Evolutionary conservation across 2,888 invertebrate genomes (phyloP).

Genomic region (Suillia variegata): DNA sequence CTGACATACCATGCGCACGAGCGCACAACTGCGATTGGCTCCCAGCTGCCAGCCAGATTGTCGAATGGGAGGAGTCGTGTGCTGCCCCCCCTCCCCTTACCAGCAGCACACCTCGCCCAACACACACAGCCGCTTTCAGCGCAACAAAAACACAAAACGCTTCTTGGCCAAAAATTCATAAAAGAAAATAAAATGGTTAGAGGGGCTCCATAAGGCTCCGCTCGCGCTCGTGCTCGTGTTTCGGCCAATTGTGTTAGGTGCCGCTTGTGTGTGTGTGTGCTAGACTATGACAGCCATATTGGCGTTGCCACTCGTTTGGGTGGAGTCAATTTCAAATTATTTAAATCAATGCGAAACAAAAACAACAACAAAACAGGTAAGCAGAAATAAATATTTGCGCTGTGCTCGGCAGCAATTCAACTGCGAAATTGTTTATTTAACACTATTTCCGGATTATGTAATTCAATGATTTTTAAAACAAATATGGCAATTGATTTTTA

Average conservation of each 20-base stretch:
- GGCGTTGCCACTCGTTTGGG: constrained; percentile 26
- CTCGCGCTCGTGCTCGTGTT: background rate
- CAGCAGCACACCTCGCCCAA: constrained; percentile 9
- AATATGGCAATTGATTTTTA: constrained; percentile 9
- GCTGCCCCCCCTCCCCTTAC: constrained; percentile 14
- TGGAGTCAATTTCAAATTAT: constrained; percentile 39
- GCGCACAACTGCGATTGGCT: constrained; percentile 35
- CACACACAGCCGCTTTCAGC: constrained; percentile 19
- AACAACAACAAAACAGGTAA: constrained; percentile 44
- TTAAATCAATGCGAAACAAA: constrained; percentile 50
- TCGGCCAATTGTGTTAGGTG: too few species aligned
- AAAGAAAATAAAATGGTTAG: too few species aligned
- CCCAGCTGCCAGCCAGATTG: constrained; percentile 18
- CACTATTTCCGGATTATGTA: constrained; percentile 18
- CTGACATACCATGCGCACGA: constrained; percentile 34
- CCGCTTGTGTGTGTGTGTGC: too few species aligned
- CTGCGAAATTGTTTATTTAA: background rate
- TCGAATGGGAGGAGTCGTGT: constrained; percentile 35
- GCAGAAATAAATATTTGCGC: constrained; percentile 49
- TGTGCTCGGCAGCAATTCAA: background rate
- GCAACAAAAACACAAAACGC: background rate
- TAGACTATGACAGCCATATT: constrained; percentile 19
- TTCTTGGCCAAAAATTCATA: constrained; percentile 20
- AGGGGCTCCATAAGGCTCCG: too few species aligned
- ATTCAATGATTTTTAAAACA: constrained; percentile 17